Evolutionary conservation across 2,888 invertebrate species (phyloP).

Genomic region (Polydrusus cervinus): DNA sequence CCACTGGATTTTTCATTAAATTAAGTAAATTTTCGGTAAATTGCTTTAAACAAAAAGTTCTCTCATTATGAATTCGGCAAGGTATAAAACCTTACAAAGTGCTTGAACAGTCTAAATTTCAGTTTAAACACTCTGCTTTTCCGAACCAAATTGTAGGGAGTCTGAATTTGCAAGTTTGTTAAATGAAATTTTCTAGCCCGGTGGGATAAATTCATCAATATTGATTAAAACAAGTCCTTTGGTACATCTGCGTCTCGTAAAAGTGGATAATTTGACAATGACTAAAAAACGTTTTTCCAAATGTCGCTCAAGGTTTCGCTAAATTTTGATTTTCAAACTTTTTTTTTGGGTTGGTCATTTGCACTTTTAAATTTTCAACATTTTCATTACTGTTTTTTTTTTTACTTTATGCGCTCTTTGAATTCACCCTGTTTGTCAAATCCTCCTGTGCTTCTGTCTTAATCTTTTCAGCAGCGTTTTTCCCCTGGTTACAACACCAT

Average conservation of each 20-base stretch:
- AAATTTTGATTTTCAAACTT: too few species aligned
- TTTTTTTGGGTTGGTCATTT: too few species aligned
- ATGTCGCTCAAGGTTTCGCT: not conserved
- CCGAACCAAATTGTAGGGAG: not conserved
- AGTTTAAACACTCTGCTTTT: not conserved
- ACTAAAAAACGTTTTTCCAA: not conserved
- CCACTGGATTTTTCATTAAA: too few species aligned
- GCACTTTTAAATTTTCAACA: too few species aligned
- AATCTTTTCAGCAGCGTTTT: conserved; percentile 22
- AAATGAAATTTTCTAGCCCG: conserved; percentile 22
- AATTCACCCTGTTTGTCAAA: not conserved
- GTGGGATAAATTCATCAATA: conserved; percentile 23
- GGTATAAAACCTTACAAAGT: not conserved
- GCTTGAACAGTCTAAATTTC: not conserved
- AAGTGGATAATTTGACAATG: not conserved
- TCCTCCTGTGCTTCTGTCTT: not conserved
- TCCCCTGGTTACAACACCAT: conserved; percentile 18
- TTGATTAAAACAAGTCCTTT: conserved; percentile 12
- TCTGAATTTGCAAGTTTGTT: conserved; percentile 24
- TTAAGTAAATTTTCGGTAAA: too few species aligned
- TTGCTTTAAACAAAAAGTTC: not conserved
- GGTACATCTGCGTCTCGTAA: conserved; percentile 11
- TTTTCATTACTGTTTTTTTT: too few species aligned
- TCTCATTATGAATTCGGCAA: not conserved
- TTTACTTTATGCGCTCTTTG: too few species aligned